Evolutionary conservation across 2,888 invertebrate species (phyloP).

Genomic region (Epinotia brunnichana): DNA sequence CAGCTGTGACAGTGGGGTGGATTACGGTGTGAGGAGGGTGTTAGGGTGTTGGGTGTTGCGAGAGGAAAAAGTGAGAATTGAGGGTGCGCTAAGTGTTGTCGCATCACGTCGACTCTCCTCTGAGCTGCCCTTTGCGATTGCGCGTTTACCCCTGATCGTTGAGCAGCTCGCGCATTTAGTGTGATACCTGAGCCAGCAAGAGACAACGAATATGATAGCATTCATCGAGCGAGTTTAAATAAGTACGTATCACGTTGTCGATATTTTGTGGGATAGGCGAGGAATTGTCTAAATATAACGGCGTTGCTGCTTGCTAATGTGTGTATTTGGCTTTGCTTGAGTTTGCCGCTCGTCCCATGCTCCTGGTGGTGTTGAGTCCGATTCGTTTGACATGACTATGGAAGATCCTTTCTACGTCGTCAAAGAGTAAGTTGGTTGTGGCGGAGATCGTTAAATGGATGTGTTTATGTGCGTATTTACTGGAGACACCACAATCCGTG

Average conservation of each 20-base stretch:
- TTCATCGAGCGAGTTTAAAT: constrained; percentile 66
- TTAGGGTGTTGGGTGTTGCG: constrained; percentile 46
- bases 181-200: constrained; percentile 67
- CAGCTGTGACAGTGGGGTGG: constrained; percentile 43
- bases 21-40: constrained; percentile 40
- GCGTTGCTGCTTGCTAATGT: constrained; percentile 55
- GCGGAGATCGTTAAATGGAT: constrained; percentile 40
- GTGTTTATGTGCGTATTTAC: constrained; percentile 34
- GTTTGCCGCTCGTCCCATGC: constrained; percentile 62
- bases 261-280: constrained; percentile 80
- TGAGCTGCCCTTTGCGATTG: constrained; percentile 61
- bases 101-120: constrained; percentile 48
- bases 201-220: constrained; percentile 67
- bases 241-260: constrained; percentile 73
- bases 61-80: constrained; percentile 49
- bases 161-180: constrained; percentile 56
- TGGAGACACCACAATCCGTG: constrained; percentile 1
- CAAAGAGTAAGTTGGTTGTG: constrained; percentile 92
- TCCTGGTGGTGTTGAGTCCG: constrained; percentile 58
- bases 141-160: constrained; percentile 62
- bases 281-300: constrained; percentile 60
- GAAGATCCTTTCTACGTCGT: constrained; percentile 99
- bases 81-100: constrained; percentile 51
- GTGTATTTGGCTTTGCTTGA: constrained; percentile 48
- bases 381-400: constrained; percentile 94